A percentile compares a stretch with the other conserved stretches of the same genome.
phyloP scores from a whole-genome alignment of 2,113 vertebrate genomes.

The Chlorodrepanis virens region DNA sequence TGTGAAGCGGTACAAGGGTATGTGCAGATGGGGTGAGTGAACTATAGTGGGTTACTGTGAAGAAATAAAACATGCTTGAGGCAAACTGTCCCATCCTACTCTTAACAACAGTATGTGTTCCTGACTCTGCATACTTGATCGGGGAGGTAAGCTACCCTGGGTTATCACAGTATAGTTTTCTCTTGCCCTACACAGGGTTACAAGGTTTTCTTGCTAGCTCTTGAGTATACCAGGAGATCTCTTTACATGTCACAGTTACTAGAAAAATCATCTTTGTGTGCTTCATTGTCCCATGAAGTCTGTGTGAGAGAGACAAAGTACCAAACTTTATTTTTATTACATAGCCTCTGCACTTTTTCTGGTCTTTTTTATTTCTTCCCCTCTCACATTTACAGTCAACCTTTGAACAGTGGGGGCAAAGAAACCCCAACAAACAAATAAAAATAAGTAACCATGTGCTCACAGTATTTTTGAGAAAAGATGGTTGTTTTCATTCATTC shows the following conservation, averaged over 20 bases:
- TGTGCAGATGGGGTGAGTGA: not conserved
- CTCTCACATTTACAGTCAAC: not conserved
- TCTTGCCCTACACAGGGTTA: not conserved
- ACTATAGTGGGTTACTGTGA: not conserved
- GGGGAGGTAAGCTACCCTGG: not conserved
- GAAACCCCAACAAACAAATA: not conserved
- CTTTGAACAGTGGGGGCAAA: not conserved
- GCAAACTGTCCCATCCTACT: not conserved
- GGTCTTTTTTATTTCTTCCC: not conserved
- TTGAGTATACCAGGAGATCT: not conserved
- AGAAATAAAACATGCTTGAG: not conserved
- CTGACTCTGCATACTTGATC: not conserved
- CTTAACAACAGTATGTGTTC: not conserved
- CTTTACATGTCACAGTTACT: not conserved
- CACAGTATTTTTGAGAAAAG: not conserved
- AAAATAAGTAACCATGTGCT: not conserved
- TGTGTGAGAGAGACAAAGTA: not conserved
- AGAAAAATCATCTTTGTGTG: not conserved
- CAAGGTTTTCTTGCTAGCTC: not conserved
- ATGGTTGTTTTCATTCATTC: not conserved
- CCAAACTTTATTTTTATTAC: not conserved
- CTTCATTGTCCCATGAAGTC: not conserved
- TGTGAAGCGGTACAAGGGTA: accelerated
- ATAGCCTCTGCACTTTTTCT: not conserved
- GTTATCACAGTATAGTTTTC: not conserved